Evolutionary conservation across 1,140 invertebrate species (phyloP).

Genomic region (Drosophila punjabiensis): DNA sequence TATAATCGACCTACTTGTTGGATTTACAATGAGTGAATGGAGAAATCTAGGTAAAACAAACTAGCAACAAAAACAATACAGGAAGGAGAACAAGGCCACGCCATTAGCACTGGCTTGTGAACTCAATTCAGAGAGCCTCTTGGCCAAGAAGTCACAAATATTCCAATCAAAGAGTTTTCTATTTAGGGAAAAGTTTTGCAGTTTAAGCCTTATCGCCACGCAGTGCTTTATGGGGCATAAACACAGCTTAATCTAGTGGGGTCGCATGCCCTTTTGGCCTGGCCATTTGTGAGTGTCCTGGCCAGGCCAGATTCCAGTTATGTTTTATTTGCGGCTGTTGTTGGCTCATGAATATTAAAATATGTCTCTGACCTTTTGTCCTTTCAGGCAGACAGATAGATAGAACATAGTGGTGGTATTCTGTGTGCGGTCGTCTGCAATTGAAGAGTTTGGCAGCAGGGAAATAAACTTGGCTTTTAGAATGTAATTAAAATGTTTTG

Average conservation of each 20-base stretch:
- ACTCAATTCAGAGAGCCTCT: slow-evolving; percentile 15
- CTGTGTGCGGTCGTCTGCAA: slow-evolving; percentile 28
- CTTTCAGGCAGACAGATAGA: slow-evolving; percentile 37
- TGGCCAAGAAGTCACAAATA: slow-evolving; percentile 28
- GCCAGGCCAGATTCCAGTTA: slow-evolving; percentile 26
- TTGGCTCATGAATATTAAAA: slow-evolving; percentile 72
- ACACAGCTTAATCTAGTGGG: slow-evolving; percentile 47
- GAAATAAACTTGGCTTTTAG: slow-evolving; percentile 66
- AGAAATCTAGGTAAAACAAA: slow-evolving; percentile 1
- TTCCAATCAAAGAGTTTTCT: slow-evolving; percentile 24
- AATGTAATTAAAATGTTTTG: slow-evolving; percentile 81
- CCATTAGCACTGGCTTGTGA: background rate
- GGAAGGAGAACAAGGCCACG: slow-evolving; percentile 32
- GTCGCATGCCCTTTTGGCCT: slow-evolving; percentile 21
- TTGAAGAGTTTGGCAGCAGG: slow-evolving; percentile 65
- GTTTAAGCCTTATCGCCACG: slow-evolving; percentile 36
- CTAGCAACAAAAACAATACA: background rate
- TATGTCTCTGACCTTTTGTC: slow-evolving; percentile 71
- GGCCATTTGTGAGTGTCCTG: slow-evolving; percentile 40
- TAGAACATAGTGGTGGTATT: slow-evolving; percentile 12
- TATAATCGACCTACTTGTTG: slow-evolving; percentile 49
- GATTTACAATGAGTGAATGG: slow-evolving; percentile 17
- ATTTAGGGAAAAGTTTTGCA: slow-evolving; percentile 26
- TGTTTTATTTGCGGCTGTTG: slow-evolving; percentile 31
- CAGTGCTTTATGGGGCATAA: slow-evolving; percentile 36